Percentiles rank a stretch among this genome's conserved stretches.
Evolutionary conservation across 53 echinoderm and acorn worm species (phyloP).

Genomic region (Luidia sarsii): DNA sequence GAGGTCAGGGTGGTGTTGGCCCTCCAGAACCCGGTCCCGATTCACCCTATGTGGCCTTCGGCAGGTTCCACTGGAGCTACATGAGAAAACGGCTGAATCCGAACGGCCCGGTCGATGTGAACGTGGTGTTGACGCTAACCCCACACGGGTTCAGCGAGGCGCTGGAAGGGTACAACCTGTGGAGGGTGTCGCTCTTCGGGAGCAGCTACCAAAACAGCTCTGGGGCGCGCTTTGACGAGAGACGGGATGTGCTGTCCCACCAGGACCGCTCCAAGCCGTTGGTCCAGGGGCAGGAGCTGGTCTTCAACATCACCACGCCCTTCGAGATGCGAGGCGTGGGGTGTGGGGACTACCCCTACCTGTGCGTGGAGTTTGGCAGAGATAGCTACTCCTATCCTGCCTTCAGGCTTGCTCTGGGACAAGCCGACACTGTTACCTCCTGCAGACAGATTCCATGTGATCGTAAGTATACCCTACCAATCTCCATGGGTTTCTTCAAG

Average conservation of each 20-base stretch:
- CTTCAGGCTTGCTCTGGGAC: constrained; percentile 41
- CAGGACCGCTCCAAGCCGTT: constrained; percentile 14
- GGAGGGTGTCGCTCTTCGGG: constrained; percentile 31
- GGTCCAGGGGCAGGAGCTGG: neutral
- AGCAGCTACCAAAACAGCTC: constrained; percentile 1
- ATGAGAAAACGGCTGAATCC: neutral
- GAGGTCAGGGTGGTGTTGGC: neutral
- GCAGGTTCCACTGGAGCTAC: constrained; percentile 15
- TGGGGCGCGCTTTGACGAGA: constrained; percentile 21
- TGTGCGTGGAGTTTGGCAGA: constrained; percentile 64
- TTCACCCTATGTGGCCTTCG: constrained; percentile 1
- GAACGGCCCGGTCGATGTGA: constrained; percentile 16
- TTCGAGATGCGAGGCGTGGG: constrained; percentile 62
- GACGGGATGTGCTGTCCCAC: constrained; percentile 9
- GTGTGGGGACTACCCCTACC: constrained; percentile 38
- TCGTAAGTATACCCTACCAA: constrained; percentile 44
- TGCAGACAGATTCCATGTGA: constrained; percentile 45
- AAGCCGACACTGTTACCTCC: constrained; percentile 26
- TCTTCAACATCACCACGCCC: constrained; percentile 39
- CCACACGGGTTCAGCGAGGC: constrained; percentile 4
- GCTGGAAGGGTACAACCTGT: constrained; percentile 26
- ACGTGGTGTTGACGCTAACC: neutral
- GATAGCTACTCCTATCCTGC: constrained; percentile 39
- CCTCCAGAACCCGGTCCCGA: neutral
- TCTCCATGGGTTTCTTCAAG: no score